phyloP scores from a whole-genome alignment of 2,113 vertebrate species.

The Hepsetus odoe region DNA sequence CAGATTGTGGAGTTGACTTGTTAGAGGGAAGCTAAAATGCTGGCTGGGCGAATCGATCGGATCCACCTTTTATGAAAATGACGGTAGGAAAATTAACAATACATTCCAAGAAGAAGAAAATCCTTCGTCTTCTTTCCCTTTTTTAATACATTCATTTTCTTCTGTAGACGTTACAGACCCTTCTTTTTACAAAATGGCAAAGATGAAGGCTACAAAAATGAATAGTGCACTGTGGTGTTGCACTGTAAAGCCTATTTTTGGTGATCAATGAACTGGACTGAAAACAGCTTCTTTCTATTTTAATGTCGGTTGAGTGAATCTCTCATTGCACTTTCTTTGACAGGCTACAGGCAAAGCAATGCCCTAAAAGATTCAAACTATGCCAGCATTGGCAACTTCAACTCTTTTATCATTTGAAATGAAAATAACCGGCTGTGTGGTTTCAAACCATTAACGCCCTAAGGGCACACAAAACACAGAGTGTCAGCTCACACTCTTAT shows the following conservation, averaged over 20 bases:
- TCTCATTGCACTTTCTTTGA: neutral
- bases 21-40: neutral
- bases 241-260: neutral
- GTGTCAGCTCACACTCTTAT: neutral
- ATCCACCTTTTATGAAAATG: neutral
- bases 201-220: neutral
- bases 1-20: too few species aligned
- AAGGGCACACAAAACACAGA: neutral
- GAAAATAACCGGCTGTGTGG: neutral
- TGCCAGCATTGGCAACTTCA: neutral
- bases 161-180: neutral
- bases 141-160: neutral
- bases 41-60: neutral
- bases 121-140: neutral
- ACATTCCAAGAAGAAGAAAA: neutral
- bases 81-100: neutral
- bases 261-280: too few species aligned
- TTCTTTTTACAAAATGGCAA: neutral
- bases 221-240: neutral
- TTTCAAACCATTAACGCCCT: neutral
- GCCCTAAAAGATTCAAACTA: neutral
- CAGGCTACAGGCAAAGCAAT: neutral
- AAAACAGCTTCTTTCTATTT: too few species aligned
- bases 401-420: neutral
- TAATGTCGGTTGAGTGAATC: too few species aligned